Evolutionary conservation across 2,113 vertebrate genomes (phyloP).

Genomic region (Actinemys pallida): DNA sequence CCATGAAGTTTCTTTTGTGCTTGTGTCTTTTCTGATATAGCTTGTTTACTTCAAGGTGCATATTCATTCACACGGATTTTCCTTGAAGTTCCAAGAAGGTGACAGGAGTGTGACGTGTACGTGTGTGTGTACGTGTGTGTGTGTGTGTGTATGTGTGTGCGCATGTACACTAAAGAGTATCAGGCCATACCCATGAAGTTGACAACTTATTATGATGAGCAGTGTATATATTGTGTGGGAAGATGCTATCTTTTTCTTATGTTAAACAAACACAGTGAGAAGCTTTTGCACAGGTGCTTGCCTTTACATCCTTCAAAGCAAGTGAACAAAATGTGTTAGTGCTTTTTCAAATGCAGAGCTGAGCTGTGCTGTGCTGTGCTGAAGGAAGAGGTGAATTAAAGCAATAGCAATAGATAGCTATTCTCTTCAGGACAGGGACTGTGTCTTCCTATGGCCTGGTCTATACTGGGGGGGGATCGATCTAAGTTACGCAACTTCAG

Average conservation of each 20-base stretch:
- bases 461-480: no score
- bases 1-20: not conserved
- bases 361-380: not conserved
- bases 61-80: not conserved
- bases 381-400: not conserved
- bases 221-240: not conserved
- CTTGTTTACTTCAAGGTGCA: not conserved
- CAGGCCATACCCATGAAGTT: not conserved
- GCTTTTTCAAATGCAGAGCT: not conserved
- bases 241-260: not conserved
- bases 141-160: accelerated
- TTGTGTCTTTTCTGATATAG: not conserved
- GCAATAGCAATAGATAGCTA: not conserved
- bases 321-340: not conserved
- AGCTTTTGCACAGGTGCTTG: not conserved
- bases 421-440: not conserved
- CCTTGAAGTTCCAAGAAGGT: not conserved
- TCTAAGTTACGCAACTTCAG: no score
- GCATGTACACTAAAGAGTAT: accelerated
- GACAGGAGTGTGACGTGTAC: not conserved
- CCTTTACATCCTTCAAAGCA: not conserved
- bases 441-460: not conserved
- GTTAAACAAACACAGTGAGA: not conserved
- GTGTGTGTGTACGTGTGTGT: accelerated
- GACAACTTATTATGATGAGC: not conserved